Conservation (phyloP, 2,113 vertebrate species). For the Plecturocebus donacophilus region DNA sequence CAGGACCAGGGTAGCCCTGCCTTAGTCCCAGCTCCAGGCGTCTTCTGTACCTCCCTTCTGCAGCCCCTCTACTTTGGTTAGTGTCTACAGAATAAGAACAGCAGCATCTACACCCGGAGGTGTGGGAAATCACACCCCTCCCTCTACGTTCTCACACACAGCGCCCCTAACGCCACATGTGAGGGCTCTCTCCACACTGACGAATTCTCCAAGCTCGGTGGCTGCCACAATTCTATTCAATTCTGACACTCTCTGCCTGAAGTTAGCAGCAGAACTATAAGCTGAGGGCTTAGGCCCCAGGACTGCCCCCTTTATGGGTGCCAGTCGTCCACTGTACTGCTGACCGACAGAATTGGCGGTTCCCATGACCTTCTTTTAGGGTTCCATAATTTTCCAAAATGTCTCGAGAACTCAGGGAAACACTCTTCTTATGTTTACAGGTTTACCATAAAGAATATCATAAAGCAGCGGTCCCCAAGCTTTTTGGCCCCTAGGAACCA, state of each 20-base stretch:
- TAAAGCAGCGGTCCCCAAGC: too few relatives aligned
- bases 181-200: not conserved
- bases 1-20: too few relatives aligned
- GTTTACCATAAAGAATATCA: not conserved
- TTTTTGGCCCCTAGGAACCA: too few relatives aligned
- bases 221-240: not conserved
- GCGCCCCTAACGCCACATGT: not conserved
- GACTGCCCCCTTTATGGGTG: not conserved
- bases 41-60: not conserved
- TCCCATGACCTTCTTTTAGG: not conserved
- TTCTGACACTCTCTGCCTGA: not conserved
- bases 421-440: not conserved
- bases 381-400: not conserved
- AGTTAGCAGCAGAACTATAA: not conserved
- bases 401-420: not conserved
- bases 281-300: not conserved
- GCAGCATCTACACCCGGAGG: accelerated
- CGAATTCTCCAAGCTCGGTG: not conserved
- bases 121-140: not conserved
- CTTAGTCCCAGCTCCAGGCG: not conserved
- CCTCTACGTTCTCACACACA: not conserved
- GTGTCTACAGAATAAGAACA: not conserved
- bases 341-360: not conserved
- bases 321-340: not conserved
- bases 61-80: not conserved